Percentiles rank a stretch among this genome's conserved stretches.
These are phyloP conservation scores for Bradypus variegatus DNA, from an alignment of 2,797 vertebrate species.

Conservation along the genomic window DNA sequence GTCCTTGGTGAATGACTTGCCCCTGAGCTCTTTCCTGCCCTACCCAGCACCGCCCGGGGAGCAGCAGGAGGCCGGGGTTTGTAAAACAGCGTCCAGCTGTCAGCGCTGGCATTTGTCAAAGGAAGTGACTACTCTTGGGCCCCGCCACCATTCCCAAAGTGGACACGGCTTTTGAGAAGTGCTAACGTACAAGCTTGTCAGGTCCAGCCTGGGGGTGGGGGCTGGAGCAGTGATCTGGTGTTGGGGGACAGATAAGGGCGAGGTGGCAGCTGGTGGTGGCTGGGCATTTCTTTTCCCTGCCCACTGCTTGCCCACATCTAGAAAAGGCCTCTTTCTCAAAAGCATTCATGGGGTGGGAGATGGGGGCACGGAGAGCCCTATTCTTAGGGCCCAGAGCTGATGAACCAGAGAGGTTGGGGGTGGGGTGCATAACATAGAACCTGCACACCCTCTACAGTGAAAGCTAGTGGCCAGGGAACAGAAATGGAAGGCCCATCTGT, in stretches of 20 bases:
- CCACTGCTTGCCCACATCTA: neutral
- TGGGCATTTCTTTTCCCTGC: neutral
- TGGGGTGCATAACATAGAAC: neutral
- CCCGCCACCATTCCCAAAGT: constrained; percentile 68
- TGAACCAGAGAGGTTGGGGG: neutral
- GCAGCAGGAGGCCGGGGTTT: constrained; percentile 55
- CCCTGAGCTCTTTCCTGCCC: neutral
- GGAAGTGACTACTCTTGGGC: constrained; percentile 71
- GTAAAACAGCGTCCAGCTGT: constrained; percentile 64
- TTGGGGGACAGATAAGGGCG: constrained; percentile 53
- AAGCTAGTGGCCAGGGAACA: neutral
- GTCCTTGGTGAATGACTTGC: constrained; percentile 16
- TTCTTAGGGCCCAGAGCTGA: neutral
- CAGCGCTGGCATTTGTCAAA: constrained; percentile 74
- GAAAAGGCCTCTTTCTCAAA: neutral
- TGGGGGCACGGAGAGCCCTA: neutral
- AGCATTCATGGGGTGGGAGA: accelerated
- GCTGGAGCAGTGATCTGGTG: constrained; percentile 34
- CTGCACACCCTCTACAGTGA: neutral
- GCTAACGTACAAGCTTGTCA: constrained; percentile 69
- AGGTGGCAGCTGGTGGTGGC: neutral
- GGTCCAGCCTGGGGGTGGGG: constrained; percentile 35
- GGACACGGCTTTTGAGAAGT: constrained; percentile 72
- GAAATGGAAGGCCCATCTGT: neutral
- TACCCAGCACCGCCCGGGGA: neutral